These are phyloP conservation scores for Nesospiza acunhae DNA, from an alignment of 2,113 vertebrate genomes.

Conservation along the genomic window DNA sequence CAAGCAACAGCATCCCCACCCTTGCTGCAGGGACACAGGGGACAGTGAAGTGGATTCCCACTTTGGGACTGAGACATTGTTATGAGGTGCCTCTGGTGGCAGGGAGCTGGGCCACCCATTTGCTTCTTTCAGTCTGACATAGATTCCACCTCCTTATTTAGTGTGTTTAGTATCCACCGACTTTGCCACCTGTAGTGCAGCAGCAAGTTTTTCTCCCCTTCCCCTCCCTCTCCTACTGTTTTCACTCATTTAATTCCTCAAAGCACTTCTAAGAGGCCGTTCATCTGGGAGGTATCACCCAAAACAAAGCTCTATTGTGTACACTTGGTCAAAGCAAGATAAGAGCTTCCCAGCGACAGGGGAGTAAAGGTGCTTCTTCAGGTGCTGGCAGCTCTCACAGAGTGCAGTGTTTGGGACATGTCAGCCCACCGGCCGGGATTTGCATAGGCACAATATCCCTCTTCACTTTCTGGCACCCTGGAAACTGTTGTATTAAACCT, in stretches of 20 bases:
- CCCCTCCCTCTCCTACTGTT: neutral
- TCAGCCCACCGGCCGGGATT: neutral
- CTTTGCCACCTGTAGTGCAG: neutral
- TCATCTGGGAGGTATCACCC: neutral
- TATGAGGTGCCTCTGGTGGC: neutral
- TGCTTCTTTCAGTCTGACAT: neutral
- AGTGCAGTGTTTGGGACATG: neutral
- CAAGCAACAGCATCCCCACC: neutral
- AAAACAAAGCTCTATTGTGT: conserved; percentile 28
- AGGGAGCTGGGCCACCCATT: neutral
- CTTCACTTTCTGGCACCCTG: conserved; percentile 34
- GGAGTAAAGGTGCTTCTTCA: conserved; percentile 28
- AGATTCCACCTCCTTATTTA: neutral
- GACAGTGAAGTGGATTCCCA: accelerated
- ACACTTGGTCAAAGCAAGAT: neutral
- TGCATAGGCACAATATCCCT: conserved; percentile 39
- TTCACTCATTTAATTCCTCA: neutral
- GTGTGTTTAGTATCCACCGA: neutral
- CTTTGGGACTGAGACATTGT: neutral
- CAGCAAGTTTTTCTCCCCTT: neutral
- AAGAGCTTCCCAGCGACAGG: neutral
- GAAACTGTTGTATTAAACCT: conserved; percentile 17
- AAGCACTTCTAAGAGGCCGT: neutral
- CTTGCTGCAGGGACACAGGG: neutral
- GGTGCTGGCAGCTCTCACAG: conserved; percentile 31